A percentile compares a stretch with the other conserved stretches of the same genome.
These are phyloP conservation scores for Cerceris rybyensis DNA, from an alignment of 2,888 invertebrate genomes.

Conservation along the genomic window DNA sequence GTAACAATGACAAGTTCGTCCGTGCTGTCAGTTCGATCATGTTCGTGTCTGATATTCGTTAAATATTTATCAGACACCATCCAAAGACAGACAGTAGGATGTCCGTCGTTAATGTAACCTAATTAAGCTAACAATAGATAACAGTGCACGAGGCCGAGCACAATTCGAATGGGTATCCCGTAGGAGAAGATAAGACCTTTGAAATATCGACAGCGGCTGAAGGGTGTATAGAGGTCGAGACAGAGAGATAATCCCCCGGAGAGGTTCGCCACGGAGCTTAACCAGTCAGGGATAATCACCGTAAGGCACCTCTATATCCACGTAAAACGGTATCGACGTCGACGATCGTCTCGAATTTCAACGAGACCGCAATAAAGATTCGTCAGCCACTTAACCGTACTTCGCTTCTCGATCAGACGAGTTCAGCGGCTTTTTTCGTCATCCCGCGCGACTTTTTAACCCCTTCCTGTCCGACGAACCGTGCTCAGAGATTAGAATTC, in stretches of 20 bases:
- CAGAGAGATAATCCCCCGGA: conserved; percentile 75
- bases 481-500: conserved; percentile 43
- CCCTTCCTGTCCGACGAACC: background rate
- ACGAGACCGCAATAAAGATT: conserved; percentile 68
- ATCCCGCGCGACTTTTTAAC: background rate
- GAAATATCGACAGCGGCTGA: conserved; percentile 78
- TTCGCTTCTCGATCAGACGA: conserved; percentile 36
- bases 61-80: conserved; percentile 6
- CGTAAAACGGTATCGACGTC: conserved; percentile 72
- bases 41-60: conserved; percentile 19
- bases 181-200: conserved; percentile 77
- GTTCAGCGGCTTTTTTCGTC: conserved; percentile 44
- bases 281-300: conserved; percentile 79
- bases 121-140: conserved; percentile 64
- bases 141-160: conserved; percentile 32
- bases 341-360: conserved; percentile 70
- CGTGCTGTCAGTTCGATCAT: background rate
- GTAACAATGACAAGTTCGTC: background rate
- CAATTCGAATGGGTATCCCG: conserved; percentile 71
- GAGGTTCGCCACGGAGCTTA: conserved; percentile 75
- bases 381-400: conserved; percentile 46
- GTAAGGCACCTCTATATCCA: conserved; percentile 71
- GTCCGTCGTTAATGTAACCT: conserved; percentile 51
- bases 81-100: conserved; percentile 23
- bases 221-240: conserved; percentile 72